Base-by-base conservation (phyloP, 2,888 invertebrate species). In the Orthonychiurus folsomi region DNA sequence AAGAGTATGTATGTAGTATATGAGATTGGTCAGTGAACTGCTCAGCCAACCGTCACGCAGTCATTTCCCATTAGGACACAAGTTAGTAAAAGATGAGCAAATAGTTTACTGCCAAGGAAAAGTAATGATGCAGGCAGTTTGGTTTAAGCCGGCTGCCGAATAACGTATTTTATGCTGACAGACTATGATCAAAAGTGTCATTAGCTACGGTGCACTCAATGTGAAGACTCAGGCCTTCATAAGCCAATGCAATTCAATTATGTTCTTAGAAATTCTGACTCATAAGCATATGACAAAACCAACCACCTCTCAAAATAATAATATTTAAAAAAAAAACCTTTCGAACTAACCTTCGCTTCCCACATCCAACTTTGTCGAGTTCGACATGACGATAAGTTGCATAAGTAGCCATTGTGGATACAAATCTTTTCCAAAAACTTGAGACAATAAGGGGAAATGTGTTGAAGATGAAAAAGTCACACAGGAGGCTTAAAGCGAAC, bases 331-430 rank as follows among this genome's bases (percentile, higher is more conserved):
- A 20, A 21, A 5, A 52, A 23, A 52, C 52, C 82, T 81, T n/a
- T n/a, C n/a, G n/a, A n/a, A n/a, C n/a, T n/a, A n/a, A 92, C 92
- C 91, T 89, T 81, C 89, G 89, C 81, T 93, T 93, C 78, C 91
- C 89, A 80, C 88, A 88, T 79, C 92, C 92, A 78, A 92, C 88
- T 81, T 91, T 90, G 84, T 91, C 91, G 75, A 93, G 86, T 81
- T 92, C 92, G 79, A 93, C 87, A 81, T 92, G 91, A 81, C 91
- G 88, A 83, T 90, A 92, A 74, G 89, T 86, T 77, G 91, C 89
- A 83, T 91, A 92, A 78, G 91, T 88, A 78, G 91, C 91, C 91
- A 92, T 75, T 55, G 24, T 68, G 20, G n/a, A 9, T 52, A n/a
- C 20, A 12, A 9, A 5, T 52, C 20, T 20, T 52, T 52, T 23